Evolutionary conservation across 2,797 vertebrate genomes (phyloP).

Genomic region (Tiaroga cobitis): DNA sequence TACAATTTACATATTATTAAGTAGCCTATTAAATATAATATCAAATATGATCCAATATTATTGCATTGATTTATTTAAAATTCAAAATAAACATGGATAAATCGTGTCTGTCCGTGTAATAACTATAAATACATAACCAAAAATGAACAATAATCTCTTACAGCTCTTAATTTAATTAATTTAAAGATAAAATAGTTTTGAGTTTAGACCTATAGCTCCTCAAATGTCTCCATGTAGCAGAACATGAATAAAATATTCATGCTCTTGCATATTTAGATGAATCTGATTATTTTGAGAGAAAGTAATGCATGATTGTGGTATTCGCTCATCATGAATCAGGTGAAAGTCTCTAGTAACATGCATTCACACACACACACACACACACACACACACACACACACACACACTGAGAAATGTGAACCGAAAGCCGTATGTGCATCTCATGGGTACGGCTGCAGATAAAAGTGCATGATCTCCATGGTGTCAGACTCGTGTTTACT

Average conservation of each 20-base stretch:
- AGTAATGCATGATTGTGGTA: neutral
- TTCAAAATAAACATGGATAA: neutral
- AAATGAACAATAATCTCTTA: neutral
- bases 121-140: neutral
- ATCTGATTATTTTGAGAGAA: neutral
- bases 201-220: neutral
- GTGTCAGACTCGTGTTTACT: constrained; percentile 7
- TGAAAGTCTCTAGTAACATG: neutral
- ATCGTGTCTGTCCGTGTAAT: neutral
- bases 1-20: neutral
- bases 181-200: neutral
- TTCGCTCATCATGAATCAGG: neutral
- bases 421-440: neutral
- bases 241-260: neutral
- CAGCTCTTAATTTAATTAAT: neutral
- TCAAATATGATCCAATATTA: neutral
- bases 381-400: too few species aligned
- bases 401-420: neutral
- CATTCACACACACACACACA: too few species aligned
- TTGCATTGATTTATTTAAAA: too few species aligned
- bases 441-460: constrained; percentile 10
- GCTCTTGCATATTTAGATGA: neutral
- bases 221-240: neutral
- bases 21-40: neutral
- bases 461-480: constrained; percentile 3